Percentiles rank a stretch among this genome's conserved stretches.
These are phyloP conservation scores for Imbricaverruca yamaguchii DNA, from an alignment of 2,888 invertebrate genomes.

Conservation along the genomic window DNA sequence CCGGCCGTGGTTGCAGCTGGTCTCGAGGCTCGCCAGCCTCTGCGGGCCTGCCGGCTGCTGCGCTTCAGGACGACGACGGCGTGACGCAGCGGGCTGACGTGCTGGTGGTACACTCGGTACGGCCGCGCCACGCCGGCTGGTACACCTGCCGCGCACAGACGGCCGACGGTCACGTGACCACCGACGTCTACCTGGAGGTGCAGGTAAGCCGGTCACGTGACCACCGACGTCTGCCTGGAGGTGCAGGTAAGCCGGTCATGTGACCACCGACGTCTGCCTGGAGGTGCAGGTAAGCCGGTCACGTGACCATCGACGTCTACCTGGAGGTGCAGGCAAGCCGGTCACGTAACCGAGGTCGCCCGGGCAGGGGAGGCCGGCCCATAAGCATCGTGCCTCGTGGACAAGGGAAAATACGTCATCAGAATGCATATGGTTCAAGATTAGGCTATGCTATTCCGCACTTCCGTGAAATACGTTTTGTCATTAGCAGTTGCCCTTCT, in stretches of 20 bases:
- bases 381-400: no score
- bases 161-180: neutral
- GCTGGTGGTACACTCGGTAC: neutral
- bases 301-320: neutral
- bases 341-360: neutral
- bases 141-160: neutral
- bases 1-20: neutral
- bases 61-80: neutral
- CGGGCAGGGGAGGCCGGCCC: no score
- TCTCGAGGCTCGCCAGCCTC: neutral
- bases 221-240: neutral
- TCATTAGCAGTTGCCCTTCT: no score
- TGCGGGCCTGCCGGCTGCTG: neutral
- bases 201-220: neutral
- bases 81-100: neutral
- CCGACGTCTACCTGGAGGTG: neutral
- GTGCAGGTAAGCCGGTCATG: neutral
- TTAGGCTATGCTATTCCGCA: no score
- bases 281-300: conserved; percentile 8
- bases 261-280: neutral
- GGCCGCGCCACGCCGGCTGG: neutral
- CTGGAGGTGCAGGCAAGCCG: conserved; percentile 5
- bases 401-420: no score
- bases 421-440: no score
- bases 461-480: no score